phyloP scores from a whole-genome alignment of 2,113 vertebrate species.

The Hemiprocne comata region DNA sequence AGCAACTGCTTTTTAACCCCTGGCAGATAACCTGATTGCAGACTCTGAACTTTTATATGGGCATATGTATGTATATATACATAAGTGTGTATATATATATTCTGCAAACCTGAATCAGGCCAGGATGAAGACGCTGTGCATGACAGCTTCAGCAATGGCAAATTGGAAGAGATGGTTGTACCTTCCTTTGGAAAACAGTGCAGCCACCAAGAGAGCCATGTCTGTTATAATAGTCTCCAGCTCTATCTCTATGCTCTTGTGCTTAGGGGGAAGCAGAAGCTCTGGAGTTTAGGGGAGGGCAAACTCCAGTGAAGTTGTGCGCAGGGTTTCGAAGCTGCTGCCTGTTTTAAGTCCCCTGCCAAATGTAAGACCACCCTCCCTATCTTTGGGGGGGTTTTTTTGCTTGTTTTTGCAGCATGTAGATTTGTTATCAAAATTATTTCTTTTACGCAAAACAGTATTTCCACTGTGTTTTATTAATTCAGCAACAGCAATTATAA shows the following conservation, averaged over 20 bases:
- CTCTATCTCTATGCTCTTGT: background rate
- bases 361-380: background rate
- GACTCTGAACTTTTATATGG: background rate
- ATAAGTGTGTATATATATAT: no score
- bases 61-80: background rate
- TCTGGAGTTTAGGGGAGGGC: background rate
- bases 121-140: background rate
- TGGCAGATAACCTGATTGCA: background rate
- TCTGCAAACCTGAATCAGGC: background rate
- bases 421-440: background rate
- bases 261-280: background rate
- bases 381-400: background rate
- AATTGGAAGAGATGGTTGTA: fast-evolving
- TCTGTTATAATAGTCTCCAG: background rate
- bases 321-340: background rate
- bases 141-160: background rate
- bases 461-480: constrained; percentile 29
- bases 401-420: background rate
- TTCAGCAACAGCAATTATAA: constrained; percentile 13
- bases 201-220: background rate
- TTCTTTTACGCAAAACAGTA: background rate
- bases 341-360: background rate
- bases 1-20: background rate
- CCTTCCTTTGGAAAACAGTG: background rate
- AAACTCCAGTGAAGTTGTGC: background rate